Base-by-base conservation (phyloP, 2,797 vertebrate genomes). In the Falco rusticolus region DNA sequence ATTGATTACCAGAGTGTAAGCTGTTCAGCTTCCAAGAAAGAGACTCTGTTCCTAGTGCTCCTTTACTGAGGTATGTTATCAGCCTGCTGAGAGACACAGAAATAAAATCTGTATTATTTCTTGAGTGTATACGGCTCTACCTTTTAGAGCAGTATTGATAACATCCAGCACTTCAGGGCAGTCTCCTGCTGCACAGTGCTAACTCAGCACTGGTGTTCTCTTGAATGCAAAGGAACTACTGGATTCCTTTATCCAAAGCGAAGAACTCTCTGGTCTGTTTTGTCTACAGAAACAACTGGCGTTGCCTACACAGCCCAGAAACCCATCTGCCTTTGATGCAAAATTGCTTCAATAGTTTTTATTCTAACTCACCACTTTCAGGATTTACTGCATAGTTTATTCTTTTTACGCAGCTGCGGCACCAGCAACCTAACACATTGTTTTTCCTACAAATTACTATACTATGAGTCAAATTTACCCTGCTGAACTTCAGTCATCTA, bases 51-150 rank as follows among this genome's bases (percentile, higher is more conserved):
- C 43, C 66, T 53, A 80, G 70, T 64, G 43, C 60, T 78, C 50
- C 53, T 21, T 72, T 31, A 57, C 66, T 13, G 75, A 91, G 6
- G 26, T 56, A 39, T 71, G 50, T 74, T 87, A 90, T 53, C 93
- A 79, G 50, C 34, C 68, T 70, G 47, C 75, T 70, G 65, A 61
- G 64, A 90, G 50, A 87, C 28, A 56, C 4, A 76, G 85, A 94
- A 95, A 91, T 86, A 95, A 95, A 95, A 84, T 34, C 18, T 53
- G 12, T 47, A 28, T 39, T 71, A n/a, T 61, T 61, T 74, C 61
- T 57, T 56, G 84, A 56, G 11, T 78, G 71, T 11, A 10, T 41
- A 47, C 4, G 53, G 48, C 63, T 86, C 43, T 79, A 26, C 48
- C 15, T 83, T 86, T 77, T 81, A 60, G 41, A 70, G 50, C 16